Conservation (phyloP, 2,888 invertebrate genomes). For the Neria commutata region DNA sequence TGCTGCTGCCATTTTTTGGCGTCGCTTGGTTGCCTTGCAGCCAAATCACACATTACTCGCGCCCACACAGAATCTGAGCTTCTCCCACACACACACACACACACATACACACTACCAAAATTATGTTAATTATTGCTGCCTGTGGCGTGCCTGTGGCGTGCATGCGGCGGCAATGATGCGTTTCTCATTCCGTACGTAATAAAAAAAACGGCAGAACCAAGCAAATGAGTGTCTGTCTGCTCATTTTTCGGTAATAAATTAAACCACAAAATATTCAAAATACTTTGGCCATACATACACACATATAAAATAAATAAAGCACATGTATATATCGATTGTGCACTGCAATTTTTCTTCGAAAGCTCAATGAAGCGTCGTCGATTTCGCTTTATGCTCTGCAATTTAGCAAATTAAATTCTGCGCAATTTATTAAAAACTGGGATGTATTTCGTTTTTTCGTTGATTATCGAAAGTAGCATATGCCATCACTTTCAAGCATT, state of each 20-base stretch:
- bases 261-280: constrained; percentile 30
- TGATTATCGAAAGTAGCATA: too few species aligned
- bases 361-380: too few species aligned
- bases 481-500: too few species aligned
- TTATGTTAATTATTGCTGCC: constrained; percentile 32
- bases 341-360: not conserved
- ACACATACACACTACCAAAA: constrained; percentile 29
- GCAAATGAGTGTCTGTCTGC: too few species aligned
- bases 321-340: not conserved
- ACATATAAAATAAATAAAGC: too few species aligned
- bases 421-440: too few species aligned
- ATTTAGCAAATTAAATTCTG: too few species aligned
- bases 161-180: constrained; percentile 1
- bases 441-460: too few species aligned
- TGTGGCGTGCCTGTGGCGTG: constrained; percentile 6
- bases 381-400: too few species aligned
- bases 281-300: too few species aligned
- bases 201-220: too few species aligned
- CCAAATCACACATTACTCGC: constrained; percentile 50
- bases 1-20: too few species aligned
- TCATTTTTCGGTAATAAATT: constrained; percentile 36
- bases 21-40: constrained; percentile 36
- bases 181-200: constrained; percentile 20
- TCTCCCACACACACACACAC: constrained; percentile 31
- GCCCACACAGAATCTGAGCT: constrained; percentile 39